These are phyloP conservation scores for Octodon degus DNA, from an alignment of 2,113 vertebrate genomes.

Conservation along the genomic window DNA sequence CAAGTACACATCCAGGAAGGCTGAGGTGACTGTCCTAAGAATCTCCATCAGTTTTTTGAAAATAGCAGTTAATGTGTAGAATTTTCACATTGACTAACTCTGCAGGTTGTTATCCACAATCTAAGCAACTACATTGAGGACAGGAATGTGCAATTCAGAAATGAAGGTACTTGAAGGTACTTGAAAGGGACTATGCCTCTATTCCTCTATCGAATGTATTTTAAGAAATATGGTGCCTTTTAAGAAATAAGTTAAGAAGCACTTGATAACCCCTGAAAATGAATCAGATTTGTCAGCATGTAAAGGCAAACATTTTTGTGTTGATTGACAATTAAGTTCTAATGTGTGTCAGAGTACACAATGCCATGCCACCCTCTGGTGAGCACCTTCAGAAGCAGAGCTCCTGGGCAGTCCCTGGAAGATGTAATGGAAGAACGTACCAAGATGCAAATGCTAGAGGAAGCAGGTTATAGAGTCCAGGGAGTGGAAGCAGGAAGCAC, in stretches of 20 bases:
- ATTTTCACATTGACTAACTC: too few relatives aligned
- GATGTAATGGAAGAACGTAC: neutral
- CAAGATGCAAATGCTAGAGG: neutral
- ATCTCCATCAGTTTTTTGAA: too few relatives aligned
- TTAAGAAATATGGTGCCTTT: neutral
- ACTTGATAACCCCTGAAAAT: neutral
- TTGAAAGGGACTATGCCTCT: too few relatives aligned
- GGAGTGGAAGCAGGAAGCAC: neutral
- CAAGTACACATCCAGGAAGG: too few relatives aligned
- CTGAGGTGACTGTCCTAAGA: too few relatives aligned
- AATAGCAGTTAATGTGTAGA: too few relatives aligned
- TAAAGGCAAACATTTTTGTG: neutral
- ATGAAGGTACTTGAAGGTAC: neutral
- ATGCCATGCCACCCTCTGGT: neutral
- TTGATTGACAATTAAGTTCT: conserved; percentile 44
- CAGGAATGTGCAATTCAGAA: neutral
- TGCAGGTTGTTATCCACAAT: too few relatives aligned
- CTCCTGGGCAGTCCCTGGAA: neutral
- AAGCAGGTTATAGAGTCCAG: neutral
- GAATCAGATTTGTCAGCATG: neutral
- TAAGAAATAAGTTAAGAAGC: neutral
- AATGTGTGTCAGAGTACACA: conserved; percentile 22
- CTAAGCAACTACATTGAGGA: too few relatives aligned
- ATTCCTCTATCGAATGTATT: neutral
- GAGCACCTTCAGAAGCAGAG: neutral